These are phyloP conservation scores for Nomada lathburiana DNA, from an alignment of 2,888 invertebrate species.

Conservation along the genomic window DNA sequence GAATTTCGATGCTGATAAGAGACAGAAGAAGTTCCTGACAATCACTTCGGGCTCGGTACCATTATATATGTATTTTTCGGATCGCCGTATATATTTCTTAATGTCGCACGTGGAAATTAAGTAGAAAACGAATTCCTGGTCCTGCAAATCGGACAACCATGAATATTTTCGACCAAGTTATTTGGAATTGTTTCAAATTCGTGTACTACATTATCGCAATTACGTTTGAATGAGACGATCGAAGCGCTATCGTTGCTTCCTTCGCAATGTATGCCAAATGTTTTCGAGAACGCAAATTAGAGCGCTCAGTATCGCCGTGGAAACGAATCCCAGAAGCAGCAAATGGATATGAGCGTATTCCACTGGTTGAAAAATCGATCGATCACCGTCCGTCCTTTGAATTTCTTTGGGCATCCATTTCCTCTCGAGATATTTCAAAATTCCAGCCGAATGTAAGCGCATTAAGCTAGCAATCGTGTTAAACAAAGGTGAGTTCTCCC, in stretches of 20 bases:
- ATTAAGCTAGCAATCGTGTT: constrained; percentile 74
- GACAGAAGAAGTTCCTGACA: neutral
- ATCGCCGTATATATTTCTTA: constrained; percentile 49
- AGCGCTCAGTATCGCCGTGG: constrained; percentile 63
- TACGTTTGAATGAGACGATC: too few species aligned
- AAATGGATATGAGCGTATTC: constrained; percentile 73
- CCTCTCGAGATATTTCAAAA: constrained; percentile 81
- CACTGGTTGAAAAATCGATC: constrained; percentile 68
- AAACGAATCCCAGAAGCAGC: constrained; percentile 56
- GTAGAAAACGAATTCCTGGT: constrained; percentile 35
- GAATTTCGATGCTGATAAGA: too few species aligned
- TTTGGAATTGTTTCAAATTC: too few species aligned
- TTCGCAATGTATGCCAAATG: constrained; percentile 48
- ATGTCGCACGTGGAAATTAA: constrained; percentile 55
- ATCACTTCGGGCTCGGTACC: constrained; percentile 21
- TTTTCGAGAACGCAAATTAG: constrained; percentile 76
- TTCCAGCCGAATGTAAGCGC: constrained; percentile 81
- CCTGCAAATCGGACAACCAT: too few species aligned
- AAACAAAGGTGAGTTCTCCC: too few species aligned
- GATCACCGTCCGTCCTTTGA: constrained; percentile 45
- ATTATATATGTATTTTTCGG: constrained; percentile 18
- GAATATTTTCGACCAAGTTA: too few species aligned
- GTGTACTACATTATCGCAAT: too few species aligned
- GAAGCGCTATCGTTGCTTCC: neutral
- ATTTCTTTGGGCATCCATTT: constrained; percentile 78